phyloP scores from a whole-genome alignment of 2,797 vertebrate genomes.

The Pangasius krempfi region DNA sequence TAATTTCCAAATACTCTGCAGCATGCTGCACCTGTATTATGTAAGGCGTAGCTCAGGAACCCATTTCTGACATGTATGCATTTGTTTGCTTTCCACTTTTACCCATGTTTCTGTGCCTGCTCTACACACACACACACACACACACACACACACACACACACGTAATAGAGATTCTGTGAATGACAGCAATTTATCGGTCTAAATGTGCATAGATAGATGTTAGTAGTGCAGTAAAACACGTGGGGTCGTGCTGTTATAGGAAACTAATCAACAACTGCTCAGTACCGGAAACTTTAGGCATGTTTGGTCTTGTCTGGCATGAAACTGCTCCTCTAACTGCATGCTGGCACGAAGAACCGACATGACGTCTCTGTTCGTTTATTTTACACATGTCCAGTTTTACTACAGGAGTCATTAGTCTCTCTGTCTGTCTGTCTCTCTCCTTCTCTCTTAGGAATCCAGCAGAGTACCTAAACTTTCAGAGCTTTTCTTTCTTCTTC shows the following conservation, averaged over 20 bases:
- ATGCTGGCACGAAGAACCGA: slow-evolving; percentile 33
- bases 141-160: neutral
- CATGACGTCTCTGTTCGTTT: slow-evolving; percentile 40
- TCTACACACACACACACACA: neutral
- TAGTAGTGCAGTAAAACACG: neutral
- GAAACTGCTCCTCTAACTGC: neutral
- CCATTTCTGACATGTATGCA: neutral
- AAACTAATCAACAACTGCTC: neutral
- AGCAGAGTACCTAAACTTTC: neutral
- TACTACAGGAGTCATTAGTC: slow-evolving; percentile 44
- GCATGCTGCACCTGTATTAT: neutral
- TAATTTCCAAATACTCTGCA: neutral
- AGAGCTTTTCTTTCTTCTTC: neutral
- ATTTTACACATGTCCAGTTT: slow-evolving; percentile 51
- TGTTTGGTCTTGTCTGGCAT: neutral
- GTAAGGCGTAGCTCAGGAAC: neutral
- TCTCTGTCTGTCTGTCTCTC: slow-evolving; percentile 1
- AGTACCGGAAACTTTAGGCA: neutral
- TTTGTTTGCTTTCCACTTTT: neutral
- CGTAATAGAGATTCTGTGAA: neutral
- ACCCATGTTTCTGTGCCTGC: neutral
- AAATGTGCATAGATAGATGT: neutral
- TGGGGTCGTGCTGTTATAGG: neutral
- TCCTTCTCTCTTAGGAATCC: slow-evolving; percentile 6
- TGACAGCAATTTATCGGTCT: neutral